phyloP scores from a whole-genome alignment of 2,888 invertebrate species.

The Siphlonurus alternatus region DNA sequence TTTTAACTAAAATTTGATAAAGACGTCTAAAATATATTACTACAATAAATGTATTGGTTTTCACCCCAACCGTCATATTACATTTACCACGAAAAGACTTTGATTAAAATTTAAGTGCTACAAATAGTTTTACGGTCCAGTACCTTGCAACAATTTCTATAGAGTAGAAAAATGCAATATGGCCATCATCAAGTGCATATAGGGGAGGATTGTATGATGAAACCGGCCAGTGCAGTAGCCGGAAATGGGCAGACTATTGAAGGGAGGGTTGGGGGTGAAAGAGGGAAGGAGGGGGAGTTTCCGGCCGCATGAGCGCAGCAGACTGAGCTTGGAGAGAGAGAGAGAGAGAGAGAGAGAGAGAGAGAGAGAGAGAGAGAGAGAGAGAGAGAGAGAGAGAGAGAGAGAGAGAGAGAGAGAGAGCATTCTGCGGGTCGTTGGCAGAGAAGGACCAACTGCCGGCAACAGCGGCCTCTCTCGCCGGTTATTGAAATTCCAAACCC shows the following conservation, averaged over 20 bases:
- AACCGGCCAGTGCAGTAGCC: neutral
- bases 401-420: neutral
- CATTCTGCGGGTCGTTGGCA: constrained; percentile 1
- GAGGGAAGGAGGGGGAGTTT: neutral
- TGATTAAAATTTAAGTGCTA: too few relatives aligned
- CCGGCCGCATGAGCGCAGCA: neutral
- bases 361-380: neutral
- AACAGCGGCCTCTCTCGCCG: neutral
- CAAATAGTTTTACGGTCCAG: too few relatives aligned
- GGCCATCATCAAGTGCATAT: too few relatives aligned
- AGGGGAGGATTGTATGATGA: too few relatives aligned
- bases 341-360: neutral
- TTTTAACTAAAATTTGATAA: too few relatives aligned
- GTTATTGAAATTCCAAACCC: neutral
- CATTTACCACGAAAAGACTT: too few relatives aligned
- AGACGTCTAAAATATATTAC: too few relatives aligned
- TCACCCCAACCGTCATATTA: too few relatives aligned
- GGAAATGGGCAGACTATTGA: neutral
- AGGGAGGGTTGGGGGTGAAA: neutral
- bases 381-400: neutral
- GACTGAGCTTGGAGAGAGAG: too few relatives aligned
- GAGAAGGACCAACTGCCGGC: constrained; percentile 2
- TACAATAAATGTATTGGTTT: too few relatives aligned
- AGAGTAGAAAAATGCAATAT: too few relatives aligned
- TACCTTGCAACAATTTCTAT: too few relatives aligned